phyloP scores from a whole-genome alignment of 2,797 vertebrate genomes.

The Dermochelys coriacea region DNA sequence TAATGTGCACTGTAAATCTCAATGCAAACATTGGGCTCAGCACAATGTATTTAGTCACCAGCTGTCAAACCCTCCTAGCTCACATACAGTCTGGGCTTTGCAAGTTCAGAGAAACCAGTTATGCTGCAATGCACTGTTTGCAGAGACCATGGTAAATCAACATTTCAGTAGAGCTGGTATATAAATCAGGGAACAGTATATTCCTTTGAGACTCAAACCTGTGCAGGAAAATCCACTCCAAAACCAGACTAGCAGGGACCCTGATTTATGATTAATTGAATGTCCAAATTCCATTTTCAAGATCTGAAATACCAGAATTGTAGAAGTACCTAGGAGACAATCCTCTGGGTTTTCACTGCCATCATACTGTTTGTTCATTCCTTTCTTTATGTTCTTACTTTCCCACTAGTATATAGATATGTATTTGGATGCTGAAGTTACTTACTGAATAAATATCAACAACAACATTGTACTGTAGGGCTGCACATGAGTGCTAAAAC shows the following conservation, averaged over 20 bases:
- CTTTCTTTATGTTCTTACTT: background rate
- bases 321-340: slow-evolving; percentile 8
- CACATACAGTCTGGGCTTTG: slow-evolving; percentile 21
- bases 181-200: slow-evolving; percentile 55
- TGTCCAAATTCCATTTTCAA: slow-evolving; percentile 37
- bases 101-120: slow-evolving; percentile 36
- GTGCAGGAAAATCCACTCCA: slow-evolving; percentile 36
- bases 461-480: background rate
- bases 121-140: slow-evolving; percentile 45
- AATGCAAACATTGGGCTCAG: background rate
- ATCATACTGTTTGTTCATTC: slow-evolving; percentile 17
- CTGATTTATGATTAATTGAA: slow-evolving; percentile 47
- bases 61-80: slow-evolving; percentile 19
- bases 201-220: slow-evolving; percentile 58
- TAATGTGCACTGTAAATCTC: slow-evolving; percentile 25
- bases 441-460: accelerated
- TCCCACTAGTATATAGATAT: no score
- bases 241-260: slow-evolving; percentile 35
- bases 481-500: background rate
- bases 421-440: background rate
- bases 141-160: slow-evolving; percentile 43
- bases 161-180: background rate
- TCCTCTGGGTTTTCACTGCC: slow-evolving; percentile 10
- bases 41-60: slow-evolving; percentile 30
- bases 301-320: slow-evolving; percentile 14